phyloP scores from a whole-genome alignment of 2,797 vertebrate genomes.

The Sebastes taczanowskii region DNA sequence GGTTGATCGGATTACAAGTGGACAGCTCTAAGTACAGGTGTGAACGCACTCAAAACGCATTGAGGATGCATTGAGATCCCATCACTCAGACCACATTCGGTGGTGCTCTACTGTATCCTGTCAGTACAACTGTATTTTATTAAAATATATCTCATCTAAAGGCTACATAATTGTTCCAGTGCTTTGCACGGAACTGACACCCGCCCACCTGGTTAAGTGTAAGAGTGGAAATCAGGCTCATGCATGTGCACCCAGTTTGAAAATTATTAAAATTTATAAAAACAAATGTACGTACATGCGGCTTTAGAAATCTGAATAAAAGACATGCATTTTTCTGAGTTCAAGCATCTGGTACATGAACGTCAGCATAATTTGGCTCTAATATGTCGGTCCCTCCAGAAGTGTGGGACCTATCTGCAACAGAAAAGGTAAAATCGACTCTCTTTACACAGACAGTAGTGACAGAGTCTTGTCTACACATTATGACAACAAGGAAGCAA shows the following conservation, averaged over 20 bases:
- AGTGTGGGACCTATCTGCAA: neutral
- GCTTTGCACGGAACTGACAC: no score
- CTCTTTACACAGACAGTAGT: neutral
- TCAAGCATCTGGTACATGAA: neutral
- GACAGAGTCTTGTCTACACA: slow-evolving; percentile 9
- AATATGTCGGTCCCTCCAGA: neutral
- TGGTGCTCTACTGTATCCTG: no score
- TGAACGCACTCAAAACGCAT: no score
- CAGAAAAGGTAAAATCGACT: neutral
- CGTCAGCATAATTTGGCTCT: neutral
- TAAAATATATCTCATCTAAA: no score
- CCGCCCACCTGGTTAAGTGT: neutral
- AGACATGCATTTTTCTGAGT: neutral
- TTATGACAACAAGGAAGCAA: slow-evolving; percentile 48
- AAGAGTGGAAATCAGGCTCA: neutral
- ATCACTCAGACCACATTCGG: no score
- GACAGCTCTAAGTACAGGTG: no score
- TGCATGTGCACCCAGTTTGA: neutral
- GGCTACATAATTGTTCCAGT: no score
- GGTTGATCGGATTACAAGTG: no score
- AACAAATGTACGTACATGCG: neutral
- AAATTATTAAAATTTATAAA: neutral
- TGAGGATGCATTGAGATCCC: no score
- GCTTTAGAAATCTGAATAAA: neutral
- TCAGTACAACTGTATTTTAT: no score